These are phyloP conservation scores for Hippocampus mohnikei DNA, from an alignment of 2,113 vertebrate genomes.

Conservation along the genomic window DNA sequence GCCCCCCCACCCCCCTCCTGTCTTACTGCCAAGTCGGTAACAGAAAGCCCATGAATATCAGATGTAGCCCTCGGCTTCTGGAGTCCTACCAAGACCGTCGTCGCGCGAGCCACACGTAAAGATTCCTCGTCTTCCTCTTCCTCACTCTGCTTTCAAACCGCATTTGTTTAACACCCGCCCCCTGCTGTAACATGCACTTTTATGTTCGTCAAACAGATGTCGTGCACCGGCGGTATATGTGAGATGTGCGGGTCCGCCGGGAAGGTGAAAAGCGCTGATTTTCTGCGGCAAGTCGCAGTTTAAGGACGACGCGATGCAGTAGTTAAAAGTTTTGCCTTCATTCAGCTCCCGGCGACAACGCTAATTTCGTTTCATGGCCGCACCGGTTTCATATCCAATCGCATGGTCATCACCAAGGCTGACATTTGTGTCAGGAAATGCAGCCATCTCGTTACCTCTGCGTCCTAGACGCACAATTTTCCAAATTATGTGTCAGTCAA, in stretches of 20 bases:
- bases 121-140: slow-evolving; percentile 8
- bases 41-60: slow-evolving; percentile 41
- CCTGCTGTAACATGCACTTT: background rate
- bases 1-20: background rate
- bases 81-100: slow-evolving; percentile 21
- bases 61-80: slow-evolving; percentile 31
- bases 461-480: too few species aligned
- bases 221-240: background rate
- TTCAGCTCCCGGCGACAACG: slow-evolving; percentile 7
- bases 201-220: slow-evolving; percentile 22
- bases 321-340: slow-evolving; percentile 40
- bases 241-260: background rate
- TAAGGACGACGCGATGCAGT: slow-evolving; percentile 19
- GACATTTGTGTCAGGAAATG: slow-evolving; percentile 22
- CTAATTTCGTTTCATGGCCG: slow-evolving; percentile 25
- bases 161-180: slow-evolving; percentile 2
- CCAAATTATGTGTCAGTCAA: too few species aligned
- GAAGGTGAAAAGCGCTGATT: background rate
- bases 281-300: slow-evolving; percentile 8
- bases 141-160: background rate
- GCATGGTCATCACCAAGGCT: slow-evolving; percentile 18
- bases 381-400: background rate
- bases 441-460: too few species aligned
- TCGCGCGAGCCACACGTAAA: slow-evolving; percentile 15
- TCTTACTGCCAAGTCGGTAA: slow-evolving; percentile 13